These are phyloP conservation scores for Plebejus melissa DNA, from an alignment of 2,888 invertebrate species.

Conservation along the genomic window DNA sequence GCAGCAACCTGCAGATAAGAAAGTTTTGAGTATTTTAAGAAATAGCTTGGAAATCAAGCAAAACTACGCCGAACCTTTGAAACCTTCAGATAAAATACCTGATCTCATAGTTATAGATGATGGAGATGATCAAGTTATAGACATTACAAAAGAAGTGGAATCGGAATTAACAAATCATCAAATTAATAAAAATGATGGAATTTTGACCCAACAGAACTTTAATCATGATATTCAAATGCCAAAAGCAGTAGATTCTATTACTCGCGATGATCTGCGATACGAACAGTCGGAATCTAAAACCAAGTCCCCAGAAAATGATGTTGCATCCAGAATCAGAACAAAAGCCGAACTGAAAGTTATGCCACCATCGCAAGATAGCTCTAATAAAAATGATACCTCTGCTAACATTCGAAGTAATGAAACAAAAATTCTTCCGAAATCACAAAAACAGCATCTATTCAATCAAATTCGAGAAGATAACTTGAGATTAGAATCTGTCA, in stretches of 20 bases:
- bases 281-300: slow-evolving; percentile 56
- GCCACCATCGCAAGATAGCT: slow-evolving; percentile 63
- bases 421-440: slow-evolving; percentile 62
- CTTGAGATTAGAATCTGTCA: slow-evolving; percentile 74
- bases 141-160: slow-evolving; percentile 67
- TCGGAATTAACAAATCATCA: slow-evolving; percentile 44
- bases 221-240: slow-evolving; percentile 81
- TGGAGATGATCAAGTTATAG: slow-evolving; percentile 69
- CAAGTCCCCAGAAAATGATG: slow-evolving; percentile 69
- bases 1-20: slow-evolving; percentile 81
- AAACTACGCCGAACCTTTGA: slow-evolving; percentile 74
- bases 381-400: slow-evolving; percentile 47
- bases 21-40: slow-evolving; percentile 84
- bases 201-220: slow-evolving; percentile 45
- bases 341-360: slow-evolving; percentile 89
- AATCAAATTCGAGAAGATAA: slow-evolving; percentile 72
- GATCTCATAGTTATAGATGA: slow-evolving; percentile 75
- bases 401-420: slow-evolving; percentile 46
- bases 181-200: slow-evolving; percentile 42
- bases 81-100: slow-evolving; percentile 65
- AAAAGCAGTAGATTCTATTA: slow-evolving; percentile 83
- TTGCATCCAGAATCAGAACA: slow-evolving; percentile 88
- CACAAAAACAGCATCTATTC: slow-evolving; percentile 66
- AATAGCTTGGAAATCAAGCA: slow-evolving; percentile 84
- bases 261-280: slow-evolving; percentile 63